Evolutionary conservation across 2,888 invertebrate genomes (phyloP).

Genomic region (Erebia aethiops): DNA sequence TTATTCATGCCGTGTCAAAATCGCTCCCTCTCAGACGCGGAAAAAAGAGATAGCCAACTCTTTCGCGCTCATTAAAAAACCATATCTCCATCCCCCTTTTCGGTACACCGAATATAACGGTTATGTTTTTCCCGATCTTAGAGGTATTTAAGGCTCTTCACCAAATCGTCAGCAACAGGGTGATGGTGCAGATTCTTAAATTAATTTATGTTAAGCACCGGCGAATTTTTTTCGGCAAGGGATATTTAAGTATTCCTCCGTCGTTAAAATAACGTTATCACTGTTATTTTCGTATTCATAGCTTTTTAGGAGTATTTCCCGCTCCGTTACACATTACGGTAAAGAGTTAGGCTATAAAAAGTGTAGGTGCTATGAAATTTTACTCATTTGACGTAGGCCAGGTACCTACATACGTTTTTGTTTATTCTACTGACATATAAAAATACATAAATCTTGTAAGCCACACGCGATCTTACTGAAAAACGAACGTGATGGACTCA

Average conservation of each 20-base stretch:
- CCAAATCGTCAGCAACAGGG: conserved; percentile 72
- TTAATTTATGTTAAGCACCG: conserved; percentile 79
- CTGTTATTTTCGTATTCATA: conserved; percentile 59
- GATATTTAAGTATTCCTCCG: conserved; percentile 59
- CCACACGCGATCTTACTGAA: too few relatives aligned
- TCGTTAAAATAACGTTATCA: conserved; percentile 57
- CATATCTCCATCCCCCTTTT: conserved; percentile 59
- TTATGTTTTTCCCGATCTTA: conserved; percentile 75
- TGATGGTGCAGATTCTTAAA: conserved; percentile 75
- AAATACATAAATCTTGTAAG: too few relatives aligned
- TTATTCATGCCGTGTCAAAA: conserved; percentile 81
- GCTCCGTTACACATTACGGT: conserved; percentile 64
- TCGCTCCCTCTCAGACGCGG: conserved; percentile 65
- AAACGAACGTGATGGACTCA: too few relatives aligned
- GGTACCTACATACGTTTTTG: background rate
- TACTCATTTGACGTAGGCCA: background rate
- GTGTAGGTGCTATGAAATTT: conserved; percentile 15
- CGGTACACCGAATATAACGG: conserved; percentile 66
- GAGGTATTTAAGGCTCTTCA: conserved; percentile 63
- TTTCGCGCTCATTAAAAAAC: conserved; percentile 67
- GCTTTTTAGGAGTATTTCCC: conserved; percentile 60
- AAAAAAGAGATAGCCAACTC: conserved; percentile 76
- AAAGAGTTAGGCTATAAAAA: conserved; percentile 42
- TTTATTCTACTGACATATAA: background rate
- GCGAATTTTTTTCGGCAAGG: conserved; percentile 55